A percentile compares a stretch with the other conserved stretches of the same genome.
phyloP scores from a whole-genome alignment of 2,888 invertebrate species.

The Galerucella calmariensis region DNA sequence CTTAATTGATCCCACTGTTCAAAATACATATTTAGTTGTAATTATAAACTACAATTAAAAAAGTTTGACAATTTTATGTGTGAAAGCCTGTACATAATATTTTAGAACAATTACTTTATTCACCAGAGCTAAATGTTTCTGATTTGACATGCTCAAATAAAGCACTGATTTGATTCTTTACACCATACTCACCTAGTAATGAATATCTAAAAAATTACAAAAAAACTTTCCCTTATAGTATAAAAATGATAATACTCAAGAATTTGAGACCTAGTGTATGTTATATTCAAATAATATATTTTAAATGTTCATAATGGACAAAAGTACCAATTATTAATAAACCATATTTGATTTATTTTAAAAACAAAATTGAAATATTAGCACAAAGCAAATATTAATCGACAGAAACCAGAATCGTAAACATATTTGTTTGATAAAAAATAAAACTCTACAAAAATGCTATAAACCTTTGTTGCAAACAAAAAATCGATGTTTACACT shows the following conservation, averaged over 20 bases:
- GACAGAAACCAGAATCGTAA: background rate
- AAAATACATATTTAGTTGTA: no score
- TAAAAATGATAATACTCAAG: background rate
- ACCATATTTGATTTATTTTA: background rate
- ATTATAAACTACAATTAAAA: no score
- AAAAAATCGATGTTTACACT: constrained; percentile 5
- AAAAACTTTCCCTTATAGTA: background rate
- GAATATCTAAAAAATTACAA: no score
- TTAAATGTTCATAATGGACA: background rate
- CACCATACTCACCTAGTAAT: no score
- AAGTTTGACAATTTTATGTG: no score
- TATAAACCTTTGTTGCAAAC: background rate
- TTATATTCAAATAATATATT: background rate
- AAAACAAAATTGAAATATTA: background rate
- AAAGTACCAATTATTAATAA: background rate
- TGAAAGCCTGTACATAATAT: no score
- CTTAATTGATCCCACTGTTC: no score
- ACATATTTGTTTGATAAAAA: background rate
- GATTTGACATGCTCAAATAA: no score
- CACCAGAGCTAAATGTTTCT: no score
- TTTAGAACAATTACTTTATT: no score
- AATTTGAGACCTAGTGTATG: no score
- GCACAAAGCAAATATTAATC: background rate
- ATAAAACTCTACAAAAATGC: background rate
- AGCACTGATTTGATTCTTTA: no score